These are phyloP conservation scores for Papilio helenus DNA, from an alignment of 1,140 invertebrate genomes.

Conservation along the genomic window DNA sequence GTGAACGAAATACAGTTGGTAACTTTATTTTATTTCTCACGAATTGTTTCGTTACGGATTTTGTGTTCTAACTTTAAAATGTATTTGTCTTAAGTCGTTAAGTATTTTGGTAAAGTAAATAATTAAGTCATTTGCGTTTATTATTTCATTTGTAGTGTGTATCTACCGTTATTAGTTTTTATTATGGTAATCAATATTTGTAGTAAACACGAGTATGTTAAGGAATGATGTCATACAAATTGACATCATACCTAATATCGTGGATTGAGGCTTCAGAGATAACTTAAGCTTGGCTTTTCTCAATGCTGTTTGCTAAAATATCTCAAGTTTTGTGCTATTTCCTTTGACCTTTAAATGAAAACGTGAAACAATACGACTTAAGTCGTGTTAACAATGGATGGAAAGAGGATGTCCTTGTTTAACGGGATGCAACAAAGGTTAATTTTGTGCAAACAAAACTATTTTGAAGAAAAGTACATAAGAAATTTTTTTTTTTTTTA, in stretches of 20 bases:
- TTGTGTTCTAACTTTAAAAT: constrained; percentile 14
- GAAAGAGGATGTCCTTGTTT: constrained; percentile 33
- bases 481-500: no score
- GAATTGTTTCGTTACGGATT: constrained; percentile 9
- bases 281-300: neutral
- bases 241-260: constrained; percentile 22
- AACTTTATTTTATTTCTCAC: constrained; percentile 18
- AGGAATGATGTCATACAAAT: constrained; percentile 17
- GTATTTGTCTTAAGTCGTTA: neutral
- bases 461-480: no score
- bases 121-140: neutral
- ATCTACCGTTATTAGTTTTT: neutral
- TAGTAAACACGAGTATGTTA: neutral
- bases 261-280: neutral
- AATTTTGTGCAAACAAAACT: neutral
- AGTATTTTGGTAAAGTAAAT: neutral
- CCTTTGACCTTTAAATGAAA: constrained; percentile 10
- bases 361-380: constrained; percentile 3
- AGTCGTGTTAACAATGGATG: neutral
- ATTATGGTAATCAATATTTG: neutral
- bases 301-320: neutral
- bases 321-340: neutral
- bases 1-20: neutral
- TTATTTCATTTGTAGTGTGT: neutral
- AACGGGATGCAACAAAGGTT: constrained; percentile 23